Percentiles rank a stretch among this genome's conserved stretches.
phyloP scores from a whole-genome alignment of 2,888 invertebrate genomes.

The Eupithecia exiguata region DNA sequence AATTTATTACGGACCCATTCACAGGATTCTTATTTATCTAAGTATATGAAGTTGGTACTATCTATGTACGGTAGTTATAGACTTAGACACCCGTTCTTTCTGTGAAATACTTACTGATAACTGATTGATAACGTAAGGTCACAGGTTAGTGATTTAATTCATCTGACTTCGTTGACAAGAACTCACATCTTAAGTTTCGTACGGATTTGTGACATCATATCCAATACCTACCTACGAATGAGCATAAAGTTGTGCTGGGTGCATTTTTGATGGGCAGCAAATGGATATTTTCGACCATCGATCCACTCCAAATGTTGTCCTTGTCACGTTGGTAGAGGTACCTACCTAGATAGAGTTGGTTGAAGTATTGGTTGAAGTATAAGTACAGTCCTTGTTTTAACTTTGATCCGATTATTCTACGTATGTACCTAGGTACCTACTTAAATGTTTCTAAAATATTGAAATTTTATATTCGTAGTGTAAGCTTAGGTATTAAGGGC shows the following conservation, averaged over 20 bases:
- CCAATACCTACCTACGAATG: neutral
- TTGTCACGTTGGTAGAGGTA: neutral
- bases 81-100: neutral
- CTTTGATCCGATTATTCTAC: too few species aligned
- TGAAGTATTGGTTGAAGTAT: too few species aligned
- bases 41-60: neutral
- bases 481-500: too few species aligned
- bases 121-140: neutral
- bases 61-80: neutral
- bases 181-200: neutral
- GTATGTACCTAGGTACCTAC: too few species aligned
- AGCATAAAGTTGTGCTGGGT: too few species aligned
- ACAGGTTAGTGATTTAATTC: neutral
- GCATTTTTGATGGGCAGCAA: neutral
- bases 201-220: neutral
- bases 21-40: slow-evolving; percentile 16
- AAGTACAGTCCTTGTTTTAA: neutral
- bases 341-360: neutral
- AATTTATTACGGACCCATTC: slow-evolving; percentile 29
- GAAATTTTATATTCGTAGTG: too few species aligned
- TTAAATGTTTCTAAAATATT: too few species aligned
- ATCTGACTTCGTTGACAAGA: neutral
- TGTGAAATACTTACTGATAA: neutral
- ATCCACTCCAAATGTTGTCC: neutral
- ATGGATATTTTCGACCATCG: neutral